Base-by-base conservation (phyloP, 2,113 vertebrate genomes). In the Bothrops jararaca region DNA sequence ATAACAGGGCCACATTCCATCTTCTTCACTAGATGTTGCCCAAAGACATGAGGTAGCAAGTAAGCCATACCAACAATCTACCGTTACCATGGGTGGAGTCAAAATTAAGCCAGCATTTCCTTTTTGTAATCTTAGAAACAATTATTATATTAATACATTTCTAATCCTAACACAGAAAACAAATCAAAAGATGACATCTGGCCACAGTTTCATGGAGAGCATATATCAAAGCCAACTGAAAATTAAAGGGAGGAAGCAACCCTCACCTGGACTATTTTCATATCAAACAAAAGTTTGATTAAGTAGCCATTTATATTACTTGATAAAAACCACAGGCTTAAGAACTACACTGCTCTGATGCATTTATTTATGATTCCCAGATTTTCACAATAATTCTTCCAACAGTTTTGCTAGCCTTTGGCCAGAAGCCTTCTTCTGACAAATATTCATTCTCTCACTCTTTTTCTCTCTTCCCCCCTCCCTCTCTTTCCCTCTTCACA, bases 331-430 rank as follows among this genome's bases (percentile, higher is more conserved):
- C 53, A 1, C 2, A 85, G 92, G 94, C 57, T 89, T 95, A 90
- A 85, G 0, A 89, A 48, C 24, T 39, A 85, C 15, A 85, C 5
- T 92, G 53, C 29, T 89, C 53, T 57, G 39, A 45, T 9, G 86
- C 53, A 90, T 20, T 88, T 91, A 91, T 85, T 94, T 89, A 89
- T 91, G 93, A 80, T 48, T 54, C 39, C 45, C 88, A 74, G 18
- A 86, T 86, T 93, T 95, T 95, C 94, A 94, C 52, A 89, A 92
- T 26, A 24, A 86, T 23, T n/a, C 60, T 92, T 85, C 93, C 34
- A 42, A 39, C 74, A 74, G 34, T 92, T 95, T 91, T 80, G 42
- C 42, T 69, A 92, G 53, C 86, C 60, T 95, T 93, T 85, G 91
- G 39, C 52, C 90, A 45, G 60, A 96, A 93, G 92, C 54, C 1